Evolutionary conservation across 2,797 vertebrate species (phyloP).

Genomic region (Lacerta agilis): DNA sequence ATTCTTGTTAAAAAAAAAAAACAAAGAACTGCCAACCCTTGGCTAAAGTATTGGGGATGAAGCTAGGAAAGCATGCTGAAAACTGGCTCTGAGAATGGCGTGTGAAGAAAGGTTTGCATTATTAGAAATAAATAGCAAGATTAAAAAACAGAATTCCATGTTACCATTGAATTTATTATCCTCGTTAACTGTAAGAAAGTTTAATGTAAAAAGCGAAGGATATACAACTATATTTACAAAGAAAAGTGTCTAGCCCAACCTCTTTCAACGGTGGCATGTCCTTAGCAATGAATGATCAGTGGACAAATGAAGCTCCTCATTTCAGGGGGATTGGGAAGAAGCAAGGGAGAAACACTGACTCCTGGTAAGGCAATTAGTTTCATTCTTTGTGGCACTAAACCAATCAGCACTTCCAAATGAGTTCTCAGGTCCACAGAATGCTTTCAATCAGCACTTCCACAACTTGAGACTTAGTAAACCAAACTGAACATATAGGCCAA

Average conservation of each 20-base stretch:
- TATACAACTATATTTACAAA: background rate
- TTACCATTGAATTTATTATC: background rate
- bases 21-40: background rate
- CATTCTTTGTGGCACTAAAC: background rate
- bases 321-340: background rate
- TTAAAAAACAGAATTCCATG: background rate
- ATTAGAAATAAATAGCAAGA: background rate
- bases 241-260: background rate
- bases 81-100: background rate
- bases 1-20: no score
- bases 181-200: background rate
- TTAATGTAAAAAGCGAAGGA: background rate
- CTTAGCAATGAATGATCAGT: background rate
- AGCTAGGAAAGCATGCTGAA: background rate
- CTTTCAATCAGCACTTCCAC: background rate
- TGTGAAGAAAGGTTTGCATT: background rate
- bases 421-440: background rate
- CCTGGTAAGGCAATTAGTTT: background rate
- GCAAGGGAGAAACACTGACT: background rate
- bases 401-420: background rate
- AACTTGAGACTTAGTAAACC: background rate
- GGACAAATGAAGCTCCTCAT: background rate
- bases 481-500: background rate
- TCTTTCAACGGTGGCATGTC: background rate
- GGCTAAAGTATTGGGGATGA: background rate